Base-by-base conservation (phyloP, 92 coral and sea anemone species). In the Diadumene lineata region DNA sequence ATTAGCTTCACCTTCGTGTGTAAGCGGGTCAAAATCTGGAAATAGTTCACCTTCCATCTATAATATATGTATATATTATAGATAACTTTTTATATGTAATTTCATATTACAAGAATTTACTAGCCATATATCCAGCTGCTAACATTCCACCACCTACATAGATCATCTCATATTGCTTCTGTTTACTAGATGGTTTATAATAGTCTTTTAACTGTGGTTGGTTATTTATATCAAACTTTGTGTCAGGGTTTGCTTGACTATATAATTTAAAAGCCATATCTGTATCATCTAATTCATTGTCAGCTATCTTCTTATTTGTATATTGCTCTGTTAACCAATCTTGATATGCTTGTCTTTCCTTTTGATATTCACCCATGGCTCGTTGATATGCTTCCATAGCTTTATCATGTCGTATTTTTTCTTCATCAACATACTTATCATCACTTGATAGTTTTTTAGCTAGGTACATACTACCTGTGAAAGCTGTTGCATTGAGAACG, bases 401-500 rank as follows among this genome's bases (percentile, higher is more conserved):
- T 26, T 83, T 83, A 32, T 83, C 88, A 76, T 83, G 88, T 15
- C 88, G 27, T 9, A 80, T 73, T 18, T 34, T 55, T 25, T 80
- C 85, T 27, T 34, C 56, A 34, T 66, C 51, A n/a, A 34, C 28
- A 1, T 38, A 11, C 6, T 4, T 2, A 0, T 25, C 2, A 32
- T 38, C 29, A 0, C 30, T 11, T n/a, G n/a, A n/a, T 0, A 66
- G 9, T 0, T 1, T 34, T 38, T 66, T 83, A 21, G 82, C 87
- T 0, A 81, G 68, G 66, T 74, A 81, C 0, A 51, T 46, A 15
- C 81, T 68, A 22, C 86, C 86, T 2, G 29, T 22, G 66, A 60
- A 60, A 2, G 70, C 70, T 64, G 70, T 58, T 15, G 70, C 74
- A 64, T 24, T 23, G 18, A 76, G 43, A 19, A 51, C 70, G 0